Percentiles rank a stretch among this genome's conserved stretches.
phyloP scores from a whole-genome alignment of 1,140 invertebrate genomes.

The Leptonema lineaticorne region DNA sequence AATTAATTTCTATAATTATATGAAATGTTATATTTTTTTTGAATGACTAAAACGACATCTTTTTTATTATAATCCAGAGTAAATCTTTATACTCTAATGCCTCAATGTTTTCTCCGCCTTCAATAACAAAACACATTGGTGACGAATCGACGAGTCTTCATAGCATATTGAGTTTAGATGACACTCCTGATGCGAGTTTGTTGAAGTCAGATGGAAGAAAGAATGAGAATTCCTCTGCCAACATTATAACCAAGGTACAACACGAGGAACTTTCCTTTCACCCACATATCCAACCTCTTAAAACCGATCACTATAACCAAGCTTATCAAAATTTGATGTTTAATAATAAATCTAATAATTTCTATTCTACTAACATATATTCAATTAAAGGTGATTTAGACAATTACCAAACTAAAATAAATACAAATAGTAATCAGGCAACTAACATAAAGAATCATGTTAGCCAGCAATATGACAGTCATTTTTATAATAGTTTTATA shows the following conservation, averaged over 20 bases:
- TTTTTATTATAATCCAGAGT: constrained; percentile 63
- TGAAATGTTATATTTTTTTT: neutral
- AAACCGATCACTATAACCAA: constrained; percentile 42
- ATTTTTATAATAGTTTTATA: too few species aligned
- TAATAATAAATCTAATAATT: constrained; percentile 20
- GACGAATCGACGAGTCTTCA: constrained; percentile 55
- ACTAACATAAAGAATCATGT: constrained; percentile 30
- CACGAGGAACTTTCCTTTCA: constrained; percentile 55
- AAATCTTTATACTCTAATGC: constrained; percentile 81
- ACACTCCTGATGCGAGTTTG: constrained; percentile 45
- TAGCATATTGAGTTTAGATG: constrained; percentile 52
- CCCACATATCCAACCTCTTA: constrained; percentile 45
- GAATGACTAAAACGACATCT: too few species aligned
- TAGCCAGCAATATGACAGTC: neutral
- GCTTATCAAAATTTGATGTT: neutral
- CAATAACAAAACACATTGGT: constrained; percentile 65
- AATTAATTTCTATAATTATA: constrained; percentile 47
- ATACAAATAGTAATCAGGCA: neutral
- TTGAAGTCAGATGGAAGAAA: constrained; percentile 13
- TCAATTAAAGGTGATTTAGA: neutral
- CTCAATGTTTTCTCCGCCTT: constrained; percentile 81
- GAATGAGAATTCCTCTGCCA: constrained; percentile 6
- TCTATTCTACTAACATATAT: constrained; percentile 32
- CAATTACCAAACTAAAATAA: constrained; percentile 30
- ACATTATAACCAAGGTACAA: constrained; percentile 55